Evolutionary conservation across 2,113 vertebrate species (phyloP), one percentile per base, ranked within the genome.

Genomic region (Carlito syrichta): DNA sequence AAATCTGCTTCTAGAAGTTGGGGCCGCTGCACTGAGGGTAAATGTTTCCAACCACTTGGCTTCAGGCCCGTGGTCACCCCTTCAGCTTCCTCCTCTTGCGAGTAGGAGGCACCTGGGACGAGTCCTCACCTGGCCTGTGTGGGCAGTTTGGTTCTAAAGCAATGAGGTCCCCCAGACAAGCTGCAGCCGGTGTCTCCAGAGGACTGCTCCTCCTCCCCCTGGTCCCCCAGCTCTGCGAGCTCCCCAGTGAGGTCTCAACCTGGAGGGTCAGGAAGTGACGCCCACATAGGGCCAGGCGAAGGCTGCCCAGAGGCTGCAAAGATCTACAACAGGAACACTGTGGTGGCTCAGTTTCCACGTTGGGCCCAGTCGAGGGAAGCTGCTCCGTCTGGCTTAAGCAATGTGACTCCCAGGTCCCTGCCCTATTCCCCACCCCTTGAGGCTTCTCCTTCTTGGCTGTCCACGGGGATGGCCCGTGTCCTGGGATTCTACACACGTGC

Each of bases 201-300:
- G 17, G 40, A 43, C n/a, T 54, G 52, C 17, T 50, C 45, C 30
- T 63, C 1, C 17, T 50, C 45, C 30, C 56, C 1, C 0, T 5
- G 13, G 20, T 30, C 7, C 23, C n/a, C n/a, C n/a, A n/a, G n/a
- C n/a, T n/a, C n/a, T n/a, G n/a, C n/a, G 58, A 20, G 17, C 30
- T 48, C 25, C 43, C 52, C n/a, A 77, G 35, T 0, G 7, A 11
- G 4, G 19, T 3, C 8, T n/a, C 20, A 6, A 17, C 3, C 35
- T 35, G 20, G 38, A 25, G 52, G 19, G 19, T 13, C 78, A 52
- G 91, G 62, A 78, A 25, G 52, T 30, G 54, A 66, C 19, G 5
- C 45, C 40, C 2, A 0, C 38, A 5, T 54, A 56, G n/a, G 35
- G 40, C 5, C 5, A 0, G 12, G 30, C 50, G 71, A n/a, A 30